phyloP scores from a whole-genome alignment of 2,797 vertebrate genomes.

The Silurus lanzhouensis region DNA sequence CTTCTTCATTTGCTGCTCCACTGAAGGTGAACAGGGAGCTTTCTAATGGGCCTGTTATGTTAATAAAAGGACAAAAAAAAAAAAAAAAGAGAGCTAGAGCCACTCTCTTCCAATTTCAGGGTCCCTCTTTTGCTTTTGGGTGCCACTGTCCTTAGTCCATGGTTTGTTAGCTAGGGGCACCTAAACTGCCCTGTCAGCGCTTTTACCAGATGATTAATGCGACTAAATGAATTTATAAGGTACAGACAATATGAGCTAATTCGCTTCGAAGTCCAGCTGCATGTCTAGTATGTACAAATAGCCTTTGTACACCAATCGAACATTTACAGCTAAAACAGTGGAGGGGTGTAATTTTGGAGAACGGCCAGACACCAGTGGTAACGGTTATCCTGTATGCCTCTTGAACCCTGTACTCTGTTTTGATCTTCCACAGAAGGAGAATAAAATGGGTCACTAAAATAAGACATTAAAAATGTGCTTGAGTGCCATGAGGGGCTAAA shows the following conservation, averaged over 20 bases:
- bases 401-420: conserved; percentile 51
- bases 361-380: conserved; percentile 42
- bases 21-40: conserved; percentile 99
- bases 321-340: conserved; percentile 25
- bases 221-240: conserved; percentile 94
- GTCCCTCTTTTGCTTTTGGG: conserved; percentile 86
- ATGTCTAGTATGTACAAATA: conserved; percentile 54
- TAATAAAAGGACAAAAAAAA: conserved; percentile 86
- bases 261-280: conserved; percentile 72
- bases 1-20: conserved; percentile 99
- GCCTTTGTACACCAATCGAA: conserved; percentile 27
- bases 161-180: conserved; percentile 98
- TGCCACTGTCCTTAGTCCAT: conserved; percentile 97
- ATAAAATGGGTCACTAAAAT: conserved; percentile 58
- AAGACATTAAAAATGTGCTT: conserved; percentile 59
- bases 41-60: conserved; percentile 97
- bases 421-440: conserved; percentile 56
- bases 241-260: conserved; percentile 90
- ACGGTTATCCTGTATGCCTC: conserved; percentile 52
- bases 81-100: conserved; percentile 65
- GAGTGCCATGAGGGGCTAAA: conserved; percentile 49
- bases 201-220: conserved; percentile 99
- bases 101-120: conserved; percentile 77
- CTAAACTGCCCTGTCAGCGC: conserved; percentile 97
- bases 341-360: conserved; percentile 24